Evolutionary conservation across 2,888 invertebrate species (phyloP).

Genomic region (Ethmia dodecea): DNA sequence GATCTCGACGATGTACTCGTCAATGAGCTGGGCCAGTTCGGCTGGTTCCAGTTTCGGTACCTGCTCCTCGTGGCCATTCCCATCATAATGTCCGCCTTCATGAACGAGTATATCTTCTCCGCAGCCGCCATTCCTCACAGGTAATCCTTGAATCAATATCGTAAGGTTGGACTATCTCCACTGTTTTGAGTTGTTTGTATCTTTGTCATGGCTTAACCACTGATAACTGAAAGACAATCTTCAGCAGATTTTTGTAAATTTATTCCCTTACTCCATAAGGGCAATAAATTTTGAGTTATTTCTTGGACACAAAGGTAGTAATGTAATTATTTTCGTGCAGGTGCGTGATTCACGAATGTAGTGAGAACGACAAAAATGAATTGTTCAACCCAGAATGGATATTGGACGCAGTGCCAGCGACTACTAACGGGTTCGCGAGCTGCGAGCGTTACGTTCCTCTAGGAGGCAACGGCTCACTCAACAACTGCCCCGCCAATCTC

Average conservation of each 20-base stretch:
- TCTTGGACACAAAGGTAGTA: too few relatives aligned
- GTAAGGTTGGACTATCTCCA: too few relatives aligned
- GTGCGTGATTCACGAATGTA: conserved; percentile 74
- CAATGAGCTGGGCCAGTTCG: conserved; percentile 79
- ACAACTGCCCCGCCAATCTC: conserved; percentile 38
- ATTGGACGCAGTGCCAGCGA: conserved; percentile 52
- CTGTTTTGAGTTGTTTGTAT: too few relatives aligned
- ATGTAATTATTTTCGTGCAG: too few relatives aligned
- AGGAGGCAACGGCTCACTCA: conserved; percentile 33
- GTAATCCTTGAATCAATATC: too few relatives aligned
- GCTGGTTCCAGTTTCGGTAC: conserved; percentile 80
- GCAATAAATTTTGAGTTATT: too few relatives aligned
- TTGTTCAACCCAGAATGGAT: conserved; percentile 60
- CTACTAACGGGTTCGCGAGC: conserved; percentile 43
- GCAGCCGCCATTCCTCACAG: conserved; percentile 84
- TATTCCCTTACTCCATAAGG: too few relatives aligned
- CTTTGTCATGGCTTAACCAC: too few relatives aligned
- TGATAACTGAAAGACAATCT: too few relatives aligned
- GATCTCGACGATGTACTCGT: conserved; percentile 72
- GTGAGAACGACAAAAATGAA: conserved; percentile 39
- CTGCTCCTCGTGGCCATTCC: conserved; percentile 79
- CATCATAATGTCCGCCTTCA: conserved; percentile 80
- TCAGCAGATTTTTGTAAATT: too few relatives aligned
- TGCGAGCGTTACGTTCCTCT: conserved; percentile 56
- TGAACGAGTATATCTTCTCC: conserved; percentile 83